phyloP scores from a whole-genome alignment of 2,888 invertebrate genomes.

The Caenorhabditis auriculariae region DNA sequence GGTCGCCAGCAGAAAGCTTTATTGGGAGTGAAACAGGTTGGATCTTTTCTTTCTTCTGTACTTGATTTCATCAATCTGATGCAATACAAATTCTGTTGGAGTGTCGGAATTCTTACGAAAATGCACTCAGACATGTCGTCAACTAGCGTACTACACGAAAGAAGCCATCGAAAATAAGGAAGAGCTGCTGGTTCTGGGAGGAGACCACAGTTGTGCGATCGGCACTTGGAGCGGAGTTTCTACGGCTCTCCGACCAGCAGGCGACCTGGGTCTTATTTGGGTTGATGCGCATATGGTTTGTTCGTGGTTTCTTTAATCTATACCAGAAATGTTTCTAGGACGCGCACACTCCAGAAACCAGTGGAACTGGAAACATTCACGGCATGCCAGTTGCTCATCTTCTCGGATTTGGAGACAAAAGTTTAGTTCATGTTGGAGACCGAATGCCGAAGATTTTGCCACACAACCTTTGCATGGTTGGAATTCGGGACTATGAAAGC shows the following conservation, averaged over 20 bases:
- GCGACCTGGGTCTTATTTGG: slow-evolving; percentile 56
- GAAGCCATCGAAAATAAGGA: slow-evolving; percentile 33
- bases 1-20: slow-evolving; percentile 46
- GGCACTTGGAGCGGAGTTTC: slow-evolving; percentile 58
- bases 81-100: too few species aligned
- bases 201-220: slow-evolving; percentile 58
- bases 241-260: slow-evolving; percentile 40
- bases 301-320: too few species aligned
- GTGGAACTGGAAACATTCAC: slow-evolving; percentile 52
- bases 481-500: slow-evolving; percentile 51
- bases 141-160: slow-evolving; percentile 43
- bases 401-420: slow-evolving; percentile 48
- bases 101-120: too few species aligned
- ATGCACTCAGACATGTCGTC: slow-evolving; percentile 35
- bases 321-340: slow-evolving; percentile 32
- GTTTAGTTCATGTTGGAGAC: slow-evolving; percentile 36
- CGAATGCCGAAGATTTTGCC: slow-evolving; percentile 47
- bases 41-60: background rate
- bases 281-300: slow-evolving; percentile 56
- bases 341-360: slow-evolving; percentile 48
- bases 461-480: slow-evolving; percentile 50
- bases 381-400: slow-evolving; percentile 59
- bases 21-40: slow-evolving; percentile 45
- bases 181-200: slow-evolving; percentile 51
- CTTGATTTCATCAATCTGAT: background rate